Evolutionary conservation across 2,888 invertebrate species (phyloP), one percentile per base, ranked within the genome.

Genomic region (Troides oblongomaculatus): DNA sequence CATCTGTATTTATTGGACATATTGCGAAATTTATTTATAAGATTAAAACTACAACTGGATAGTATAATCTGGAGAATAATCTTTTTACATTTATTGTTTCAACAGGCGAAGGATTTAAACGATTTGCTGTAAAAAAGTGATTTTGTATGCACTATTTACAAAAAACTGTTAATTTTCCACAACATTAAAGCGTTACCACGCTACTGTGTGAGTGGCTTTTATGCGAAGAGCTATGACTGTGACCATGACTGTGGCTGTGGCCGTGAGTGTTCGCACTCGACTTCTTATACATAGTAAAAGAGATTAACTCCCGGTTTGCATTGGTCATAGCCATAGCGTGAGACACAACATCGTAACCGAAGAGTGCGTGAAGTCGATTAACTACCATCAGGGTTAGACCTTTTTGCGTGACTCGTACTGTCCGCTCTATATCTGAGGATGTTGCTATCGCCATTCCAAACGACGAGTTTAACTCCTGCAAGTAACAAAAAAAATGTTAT

Each of bases 311-410:
- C 4, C 92, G 81, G 77, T 93, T 93, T 18, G 90, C 87, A 74
- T 91, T 92, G 25, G 92, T 92, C 89, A 93, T 92, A 1, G 92
- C 88, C 93, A 93, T 93, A 5, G 93, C 84, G 77, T 93, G 93
- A 0, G 92, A 92, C 1, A 91, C 84, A 17, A 93, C 92, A 77
- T 93, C 92, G 77, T 91, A 93, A 0, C 93, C 93, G 58, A 92
- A 83, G n/a, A 92, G 75, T 2, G 84, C 89, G 77, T 93, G 93
- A 2, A 93, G 81, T 7, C 91, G 82, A 78, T 93, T 93, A 53
- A 93, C 92, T 5, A 92, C 85, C 14, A 90, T 87, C 39, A 93
- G 76, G 0, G 92, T 92, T 6, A 92, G 74, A 0, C 92, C 90
- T 71, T 90, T 91, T 71, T 90, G 90, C 18, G 88, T 86, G 12